Base-by-base conservation (phyloP, 1,140 invertebrate species). In the Neuroterus valhalla region DNA sequence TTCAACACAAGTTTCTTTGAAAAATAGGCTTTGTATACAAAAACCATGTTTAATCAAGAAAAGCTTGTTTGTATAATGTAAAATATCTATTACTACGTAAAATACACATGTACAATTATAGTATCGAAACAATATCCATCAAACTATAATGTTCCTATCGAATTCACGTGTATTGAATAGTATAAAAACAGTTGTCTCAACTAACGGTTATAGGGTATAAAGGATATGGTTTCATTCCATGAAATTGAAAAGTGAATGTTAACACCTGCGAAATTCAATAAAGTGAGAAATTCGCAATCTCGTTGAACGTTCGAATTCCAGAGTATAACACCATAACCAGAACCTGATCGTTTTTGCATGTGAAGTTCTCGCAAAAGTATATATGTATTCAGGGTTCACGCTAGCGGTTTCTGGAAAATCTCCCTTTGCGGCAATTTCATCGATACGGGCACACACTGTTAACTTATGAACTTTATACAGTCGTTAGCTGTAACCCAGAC, bases 131-230 rank as follows among this genome's bases (percentile, higher is more conserved):
- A 31, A 12, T n/a, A 62, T 31, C 14, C 31, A 62, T 62, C 15
- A 62, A 31, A 31, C 26, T 12, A 2, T 26, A 55, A 11, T 23
- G 26, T 26, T 26, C 2, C 52, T 55, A 55, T 31, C 6, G 14
- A 62, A 62, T 62, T 62, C 26, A 62, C 55, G 12, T n/a, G 31
- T 62, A 62, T 62, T 62, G 55, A 62, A 62, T 62, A 62, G 31
- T 26, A 62, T 62, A 31, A 62, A 62, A 62, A 26, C 52, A 3
- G 23, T 31, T 3, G 14, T 31, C n/a, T 4, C n/a, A 62, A 62
- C 11, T 15, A 62, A 62, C 14, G 26, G 26, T 62, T 62, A 62
- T 62, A 31, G 55, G 10, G 26, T 21, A 21, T 31, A 31, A 62
- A 31, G 21, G n/a, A 31, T 38, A 4, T 62, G n/a, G 14, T 31